Base-by-base conservation (phyloP, 2,113 vertebrate species). In the Myodes glareolus region DNA sequence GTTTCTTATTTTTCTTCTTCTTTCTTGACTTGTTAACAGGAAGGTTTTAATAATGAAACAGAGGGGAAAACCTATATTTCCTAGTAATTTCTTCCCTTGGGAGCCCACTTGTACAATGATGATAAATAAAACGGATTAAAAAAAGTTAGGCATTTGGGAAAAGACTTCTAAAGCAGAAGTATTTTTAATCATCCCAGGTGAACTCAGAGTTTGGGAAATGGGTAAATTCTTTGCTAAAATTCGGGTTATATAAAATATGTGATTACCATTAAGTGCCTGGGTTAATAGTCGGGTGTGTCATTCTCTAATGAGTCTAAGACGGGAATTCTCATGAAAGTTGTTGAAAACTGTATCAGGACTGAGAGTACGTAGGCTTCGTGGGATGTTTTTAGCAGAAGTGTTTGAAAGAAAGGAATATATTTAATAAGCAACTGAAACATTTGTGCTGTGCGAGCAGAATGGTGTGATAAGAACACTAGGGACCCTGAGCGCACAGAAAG, bases 131-230 rank as follows among this genome's bases (percentile, higher is more conserved):
- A 31, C 31, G 42, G 10, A 89, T 78, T 96, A 7, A 78, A 63
- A 94, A 75, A 96, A 78, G 17, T 91, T 70, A 82, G 11, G 29
- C 85, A 0, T 92, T 67, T 63, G 55, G 63, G 19, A 63, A 92
- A 68, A 36, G 27, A 42, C 68, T 86, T 94, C 86, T 45, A 73
- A 77, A 96, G 4, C 33, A 80, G 17, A 89, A 36, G 2, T 58
- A 76, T 94, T 92, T 25, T 63, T 55, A 92, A 68, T 42, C 29
- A 39, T 90, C 4, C 16, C 73, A 68, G 81, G 19, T 95, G 58
- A 97, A 86, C 13, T 89, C 10, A 82, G 47, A 70, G 8, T 63
- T 95, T 65, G 7, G 19, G 97, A 98, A 94, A 63, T 12, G 55
- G 55, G 42, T 47, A 9, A 75, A 92, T 94, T 86, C 3, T 76